phyloP scores from a whole-genome alignment of 2,797 vertebrate species.

The Rachycentron canadum region DNA sequence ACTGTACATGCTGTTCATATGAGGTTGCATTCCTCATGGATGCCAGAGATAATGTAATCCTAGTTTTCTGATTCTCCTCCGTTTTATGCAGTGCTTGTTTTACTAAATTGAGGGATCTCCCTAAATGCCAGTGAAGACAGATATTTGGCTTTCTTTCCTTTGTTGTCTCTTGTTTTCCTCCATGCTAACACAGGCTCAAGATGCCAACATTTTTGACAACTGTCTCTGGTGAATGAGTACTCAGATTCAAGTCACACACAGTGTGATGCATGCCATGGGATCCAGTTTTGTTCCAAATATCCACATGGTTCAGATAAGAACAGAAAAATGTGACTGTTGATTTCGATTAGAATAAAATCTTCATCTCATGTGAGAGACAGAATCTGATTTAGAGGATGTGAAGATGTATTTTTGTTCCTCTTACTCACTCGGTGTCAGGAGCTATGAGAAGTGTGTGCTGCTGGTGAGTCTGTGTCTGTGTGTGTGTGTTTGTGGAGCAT shows the following conservation, averaged over 20 bases:
- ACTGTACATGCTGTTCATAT: too few relatives aligned
- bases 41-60: background rate
- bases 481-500: conserved; percentile 20
- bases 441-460: conserved; percentile 26
- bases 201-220: conserved; percentile 53
- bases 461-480: conserved; percentile 15
- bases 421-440: conserved; percentile 38
- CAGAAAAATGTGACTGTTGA: conserved; percentile 31
- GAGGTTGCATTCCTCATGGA: background rate
- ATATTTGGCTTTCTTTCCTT: conserved; percentile 39
- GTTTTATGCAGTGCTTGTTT: background rate
- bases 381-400: conserved; percentile 4
- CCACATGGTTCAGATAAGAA: conserved; percentile 45
- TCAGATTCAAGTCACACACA: conserved; percentile 45
- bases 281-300: conserved; percentile 40
- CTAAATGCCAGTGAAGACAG: conserved; percentile 46
- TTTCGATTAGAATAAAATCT: conserved; percentile 27
- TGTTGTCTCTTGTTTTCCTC: conserved; percentile 54
- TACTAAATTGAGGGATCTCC: conserved; percentile 36
- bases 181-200: conserved; percentile 37
- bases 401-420: conserved; percentile 16
- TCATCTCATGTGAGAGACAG: conserved; percentile 14
- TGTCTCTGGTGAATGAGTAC: conserved; percentile 39
- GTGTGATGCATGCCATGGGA: conserved; percentile 32
- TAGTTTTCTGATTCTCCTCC: background rate